Base-by-base conservation (phyloP, 2,797 vertebrate genomes). In the Alca torda region DNA sequence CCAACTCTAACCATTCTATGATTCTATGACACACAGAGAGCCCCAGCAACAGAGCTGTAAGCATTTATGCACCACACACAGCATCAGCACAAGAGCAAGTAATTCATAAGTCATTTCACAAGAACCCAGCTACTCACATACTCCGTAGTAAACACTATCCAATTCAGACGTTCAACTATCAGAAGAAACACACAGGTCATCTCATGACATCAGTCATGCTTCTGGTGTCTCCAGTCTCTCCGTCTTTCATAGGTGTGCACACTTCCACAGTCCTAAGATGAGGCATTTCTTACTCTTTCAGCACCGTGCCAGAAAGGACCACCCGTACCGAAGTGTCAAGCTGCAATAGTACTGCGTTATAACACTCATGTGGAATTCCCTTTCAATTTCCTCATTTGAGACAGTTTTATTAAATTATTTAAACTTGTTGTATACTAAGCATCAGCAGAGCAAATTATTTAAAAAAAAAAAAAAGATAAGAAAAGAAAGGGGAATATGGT, bases 381-480 rank as follows among this genome's bases (percentile, higher is more conserved):
- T 96, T 96, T 91, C 93, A 72, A 91, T 96, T 94, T 85, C 65
- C 75, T 77, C 65, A 19, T 89, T 86, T 92, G 54, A 88, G 81
- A 79, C 39, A 57, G 80, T 80, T 81, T 91, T 54, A 93, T 79
- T 96, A 48, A 90, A 97, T 96, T 94, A 96, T 95, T 97, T 67
- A 95, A 94, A 84, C n/a, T 79, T 63, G 80, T 94, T 93, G 91
- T 79, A 86, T 67, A 96, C 93, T 95, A 94, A 95, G 93, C 75
- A 96, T 91, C 73, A 75, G 79, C 82, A 92, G 83, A 85, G 26
- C 46, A 94, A 91, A 87, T 53, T 60, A 74, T 39, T 68, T 26
- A 31, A 46, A 61, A 9, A 4, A 17, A 37, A 28, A 46, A 23
- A 21, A 57, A 26, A 25, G 21, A 35, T 24, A 31, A 48, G 3